Evolutionary conservation across 1,140 invertebrate genomes (phyloP).

Genomic region (Archivesica marissinica): DNA sequence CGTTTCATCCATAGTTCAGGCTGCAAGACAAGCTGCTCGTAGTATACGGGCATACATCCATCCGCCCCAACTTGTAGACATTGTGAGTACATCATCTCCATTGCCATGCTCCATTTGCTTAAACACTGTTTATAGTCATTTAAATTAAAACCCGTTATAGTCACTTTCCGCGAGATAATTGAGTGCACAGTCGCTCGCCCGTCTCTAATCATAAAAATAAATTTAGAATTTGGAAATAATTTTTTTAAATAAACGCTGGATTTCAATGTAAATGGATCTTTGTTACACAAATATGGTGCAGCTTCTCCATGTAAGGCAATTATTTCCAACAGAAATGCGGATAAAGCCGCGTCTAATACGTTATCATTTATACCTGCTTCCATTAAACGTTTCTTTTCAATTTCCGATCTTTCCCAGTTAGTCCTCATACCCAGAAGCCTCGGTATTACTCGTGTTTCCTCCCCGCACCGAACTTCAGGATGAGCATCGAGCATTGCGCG

Average conservation of each 20-base stretch:
- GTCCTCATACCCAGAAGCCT: conserved; percentile 80
- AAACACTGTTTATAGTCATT: conserved; percentile 96
- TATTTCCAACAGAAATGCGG: conserved; percentile 96
- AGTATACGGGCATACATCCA: conserved; percentile 95
- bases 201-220: conserved; percentile 99
- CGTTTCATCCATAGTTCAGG: conserved; percentile 95
- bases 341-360: conserved; percentile 97
- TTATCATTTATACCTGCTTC: conserved; percentile 97
- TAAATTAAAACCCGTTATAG: conserved; percentile 98
- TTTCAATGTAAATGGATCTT: conserved; percentile 98
- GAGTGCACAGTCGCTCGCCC: conserved; percentile 99
- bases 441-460: conserved; percentile 98
- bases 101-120: conserved; percentile 97
- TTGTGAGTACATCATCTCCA: conserved; percentile 97
- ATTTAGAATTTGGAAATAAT: conserved; percentile 92
- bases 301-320: conserved; percentile 91
- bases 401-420: conserved; percentile 78
- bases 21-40: conserved; percentile 98
- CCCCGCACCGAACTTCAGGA: conserved; percentile 98
- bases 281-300: conserved; percentile 96
- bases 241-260: conserved; percentile 91
- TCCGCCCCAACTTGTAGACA: conserved; percentile 92
- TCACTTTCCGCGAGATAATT: conserved; percentile 98
- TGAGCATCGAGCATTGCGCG: conserved; percentile 99
- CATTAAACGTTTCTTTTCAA: conserved; percentile 88